Evolutionary conservation across 2,888 invertebrate species (phyloP).

Genomic region (Leptarthrus brevirostris): DNA sequence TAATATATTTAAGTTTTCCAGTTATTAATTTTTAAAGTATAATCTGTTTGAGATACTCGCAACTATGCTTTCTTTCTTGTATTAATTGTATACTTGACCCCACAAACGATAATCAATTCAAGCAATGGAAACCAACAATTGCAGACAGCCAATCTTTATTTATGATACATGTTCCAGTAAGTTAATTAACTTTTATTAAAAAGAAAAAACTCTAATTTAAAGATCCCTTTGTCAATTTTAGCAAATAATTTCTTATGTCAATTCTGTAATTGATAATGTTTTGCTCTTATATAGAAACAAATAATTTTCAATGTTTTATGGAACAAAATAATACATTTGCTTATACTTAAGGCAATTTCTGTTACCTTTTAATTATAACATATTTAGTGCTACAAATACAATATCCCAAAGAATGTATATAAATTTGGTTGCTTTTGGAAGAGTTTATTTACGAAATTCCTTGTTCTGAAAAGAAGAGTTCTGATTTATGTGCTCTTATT

Average conservation of each 20-base stretch:
- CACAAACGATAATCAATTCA: background rate
- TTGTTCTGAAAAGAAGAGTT: background rate
- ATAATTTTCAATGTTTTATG: no score
- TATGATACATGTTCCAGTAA: conserved; percentile 3
- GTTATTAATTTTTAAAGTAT: no score
- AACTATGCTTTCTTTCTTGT: background rate
- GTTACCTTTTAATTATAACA: no score
- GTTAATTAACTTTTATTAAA: no score
- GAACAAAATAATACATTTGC: background rate
- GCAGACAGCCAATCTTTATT: background rate
- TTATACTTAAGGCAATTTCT: background rate
- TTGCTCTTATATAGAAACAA: no score
- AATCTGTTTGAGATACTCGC: background rate
- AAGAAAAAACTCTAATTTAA: no score
- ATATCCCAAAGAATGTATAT: background rate
- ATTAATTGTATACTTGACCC: background rate
- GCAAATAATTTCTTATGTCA: no score
- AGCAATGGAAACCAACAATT: conserved; percentile 13
- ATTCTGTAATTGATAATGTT: no score
- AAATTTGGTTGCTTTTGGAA: background rate
- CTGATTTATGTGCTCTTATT: background rate
- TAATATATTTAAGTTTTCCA: no score
- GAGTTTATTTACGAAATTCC: background rate
- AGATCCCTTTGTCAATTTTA: no score
- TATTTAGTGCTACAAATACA: background rate